Base-by-base conservation (phyloP, 2,797 vertebrate species). In the Bovichtus variegatus region DNA sequence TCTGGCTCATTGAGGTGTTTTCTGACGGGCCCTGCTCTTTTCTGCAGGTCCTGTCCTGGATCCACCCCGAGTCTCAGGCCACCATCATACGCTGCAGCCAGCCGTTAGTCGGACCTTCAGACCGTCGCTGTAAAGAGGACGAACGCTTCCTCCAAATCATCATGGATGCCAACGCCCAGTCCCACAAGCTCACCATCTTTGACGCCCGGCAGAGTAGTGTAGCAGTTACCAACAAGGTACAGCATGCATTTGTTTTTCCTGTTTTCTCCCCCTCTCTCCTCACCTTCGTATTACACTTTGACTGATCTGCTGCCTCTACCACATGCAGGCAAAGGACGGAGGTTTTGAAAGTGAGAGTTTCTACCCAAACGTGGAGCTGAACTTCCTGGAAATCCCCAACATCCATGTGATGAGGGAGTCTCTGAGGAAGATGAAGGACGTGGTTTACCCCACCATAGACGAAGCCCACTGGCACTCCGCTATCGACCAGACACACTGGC, bases 111-210 rank as follows among this genome's bases (percentile, higher is more conserved):
- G 98, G 98, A 27, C 96, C 97, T 0, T 95, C 92, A 9, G 97
- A 99, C 86, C 97, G 97, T 2, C 96, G 96, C 65, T 98, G 98
- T 78, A 98, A 97, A 91, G 98, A 99, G 69, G 98, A 99, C 19
- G 98, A 99, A 60, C 97, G 95, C 64, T 96, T 96, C 66, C 91
- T 99, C 64, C 98, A 99, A 71, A 96, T 96, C 36, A 97, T 99
- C 90, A 98, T 99, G 97, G 98, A 99, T 25, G 97, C 98, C 82
- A 99, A 99, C 1, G 98, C 98, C 21, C 98, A 99, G 89, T 98
- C 98, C 10, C 98, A 99, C 86, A 99, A 99, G 81, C 96, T 99
- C 43, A 95, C 93, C 79, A 96, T 99, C 86, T 99, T 98, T 13
- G 98, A 99, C 34, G 98, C 98, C 51, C 95, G 98, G 9, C 97